Percentiles rank a stretch among this genome's conserved stretches.
Conservation (phyloP, 1,140 invertebrate genomes). For the Vanessa tameamea region DNA sequence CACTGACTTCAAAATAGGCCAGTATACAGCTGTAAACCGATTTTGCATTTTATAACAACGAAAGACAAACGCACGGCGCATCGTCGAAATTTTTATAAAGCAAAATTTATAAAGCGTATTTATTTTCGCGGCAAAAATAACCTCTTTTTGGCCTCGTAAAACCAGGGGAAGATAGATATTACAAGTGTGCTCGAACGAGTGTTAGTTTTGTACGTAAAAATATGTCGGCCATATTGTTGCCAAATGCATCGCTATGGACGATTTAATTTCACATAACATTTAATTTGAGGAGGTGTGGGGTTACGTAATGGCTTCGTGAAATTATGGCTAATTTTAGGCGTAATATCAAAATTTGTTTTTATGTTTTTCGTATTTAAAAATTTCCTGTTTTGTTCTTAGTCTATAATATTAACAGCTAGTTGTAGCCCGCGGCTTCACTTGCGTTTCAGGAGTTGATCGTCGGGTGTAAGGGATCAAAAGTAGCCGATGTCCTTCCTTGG, state of each 20-base stretch:
- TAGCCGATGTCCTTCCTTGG: too few species aligned
- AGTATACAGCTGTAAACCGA: background rate
- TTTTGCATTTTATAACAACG: conserved; percentile 3
- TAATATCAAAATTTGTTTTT: too few species aligned
- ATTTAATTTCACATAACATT: conserved; percentile 57
- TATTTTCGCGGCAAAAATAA: conserved; percentile 22
- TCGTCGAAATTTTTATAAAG: conserved; percentile 16
- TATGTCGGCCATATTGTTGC: conserved; percentile 39
- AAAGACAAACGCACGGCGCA: conserved; percentile 3
- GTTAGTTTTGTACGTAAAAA: conserved; percentile 21
- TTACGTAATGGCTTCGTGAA: background rate
- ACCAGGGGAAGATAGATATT: conserved; percentile 5
- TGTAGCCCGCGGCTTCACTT: too few species aligned
- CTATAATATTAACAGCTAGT: too few species aligned
- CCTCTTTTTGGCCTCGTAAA: background rate
- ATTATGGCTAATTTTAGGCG: background rate
- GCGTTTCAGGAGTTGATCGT: too few species aligned
- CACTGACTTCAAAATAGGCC: background rate
- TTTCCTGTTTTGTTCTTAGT: too few species aligned
- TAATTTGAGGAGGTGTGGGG: conserved; percentile 45
- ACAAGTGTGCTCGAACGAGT: conserved; percentile 3
- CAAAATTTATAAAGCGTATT: conserved; percentile 16
- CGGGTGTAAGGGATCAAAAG: too few species aligned
- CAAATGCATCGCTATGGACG: conserved; percentile 42
- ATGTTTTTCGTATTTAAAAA: too few species aligned